A percentile compares a stretch with the other conserved stretches of the same genome.
phyloP scores from a whole-genome alignment of 2,888 invertebrate genomes.

The Hyles lineata region DNA sequence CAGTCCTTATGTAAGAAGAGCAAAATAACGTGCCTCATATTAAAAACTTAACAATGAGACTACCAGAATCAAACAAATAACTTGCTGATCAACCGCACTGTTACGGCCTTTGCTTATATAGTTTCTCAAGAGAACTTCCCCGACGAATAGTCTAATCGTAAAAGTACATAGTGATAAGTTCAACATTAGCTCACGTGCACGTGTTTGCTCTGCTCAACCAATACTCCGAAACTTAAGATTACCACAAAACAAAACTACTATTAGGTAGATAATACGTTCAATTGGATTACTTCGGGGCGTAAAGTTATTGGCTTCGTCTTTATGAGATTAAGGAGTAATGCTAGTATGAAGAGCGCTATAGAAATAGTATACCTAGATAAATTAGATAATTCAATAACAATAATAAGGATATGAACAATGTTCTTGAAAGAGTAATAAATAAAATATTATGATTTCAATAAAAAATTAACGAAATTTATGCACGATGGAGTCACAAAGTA shows the following conservation, averaged over 20 bases:
- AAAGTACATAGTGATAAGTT: not conserved
- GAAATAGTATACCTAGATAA: not conserved
- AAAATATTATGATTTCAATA: too few relatives aligned
- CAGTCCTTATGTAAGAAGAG: too few relatives aligned
- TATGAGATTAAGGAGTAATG: not conserved
- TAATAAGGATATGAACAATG: too few relatives aligned
- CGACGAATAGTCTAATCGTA: not conserved
- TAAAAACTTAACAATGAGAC: too few relatives aligned
- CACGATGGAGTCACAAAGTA: too few relatives aligned
- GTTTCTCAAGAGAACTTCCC: not conserved
- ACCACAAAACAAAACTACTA: constrained; percentile 15
- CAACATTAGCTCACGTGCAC: not conserved
- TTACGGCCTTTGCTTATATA: too few relatives aligned
- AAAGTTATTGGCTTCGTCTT: not conserved
- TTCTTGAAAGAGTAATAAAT: too few relatives aligned
- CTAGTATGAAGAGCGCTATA: not conserved
- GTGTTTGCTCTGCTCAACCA: constrained; percentile 11
- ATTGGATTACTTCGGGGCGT: constrained; percentile 15
- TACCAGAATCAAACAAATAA: too few relatives aligned
- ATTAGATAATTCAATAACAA: too few relatives aligned
- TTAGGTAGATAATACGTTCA: constrained; percentile 14
- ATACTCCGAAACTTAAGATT: constrained; percentile 11
- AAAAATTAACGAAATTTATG: too few relatives aligned
- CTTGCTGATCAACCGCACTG: too few relatives aligned
- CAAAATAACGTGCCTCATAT: too few relatives aligned